Base-by-base conservation (phyloP, 2,888 invertebrate species). In the Trileptium ribeirensis region DNA sequence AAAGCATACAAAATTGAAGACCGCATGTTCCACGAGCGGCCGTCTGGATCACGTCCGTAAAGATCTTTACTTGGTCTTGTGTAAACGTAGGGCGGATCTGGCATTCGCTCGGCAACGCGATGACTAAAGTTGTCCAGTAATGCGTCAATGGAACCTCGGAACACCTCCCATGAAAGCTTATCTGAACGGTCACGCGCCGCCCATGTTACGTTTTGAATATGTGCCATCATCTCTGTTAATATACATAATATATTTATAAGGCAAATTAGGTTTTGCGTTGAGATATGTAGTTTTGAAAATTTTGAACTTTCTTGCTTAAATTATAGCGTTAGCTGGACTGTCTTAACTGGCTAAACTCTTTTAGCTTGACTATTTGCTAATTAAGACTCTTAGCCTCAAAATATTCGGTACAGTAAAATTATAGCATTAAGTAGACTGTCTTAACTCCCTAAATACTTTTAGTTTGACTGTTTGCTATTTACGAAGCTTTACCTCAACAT, bases 21-120 rank as follows among this genome's bases (percentile, higher is more conserved):
- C n/a, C 77, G 77, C 38, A 75, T 38, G n/a, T 75, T 75, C 77
- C 77, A 75, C 37, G 77, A 24, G 37, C 38, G 38, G n/a, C n/a
- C 38, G 8, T 3, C n/a, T n/a, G 24, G 3, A n/a, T 33, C 29
- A 29, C 38, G 37, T 24, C 77, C 77, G 34, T 36, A 39, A 15
- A 51, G 24, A 24, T 51, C 51, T 51, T 51, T 51, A 24, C 51
- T 51, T 24, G 34, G 77, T n/a, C 36, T 36, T n/a, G n/a, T 38
- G 38, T 38, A 75, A 24, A 36, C 77, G 77, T 39, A 38, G 37
- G 77, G 77, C 8, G 77, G 77, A 38, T 39, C 77, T 3, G 34
- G n/a, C n/a, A 75, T 75, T 29, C 51, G 51, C 8, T 51, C 24
- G 24, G 51, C 8, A 15, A 36, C 77, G n/a, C 24, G 29, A 36